phyloP scores from a whole-genome alignment of 2,888 invertebrate species.

The Elaeidobius kamerunicus region DNA sequence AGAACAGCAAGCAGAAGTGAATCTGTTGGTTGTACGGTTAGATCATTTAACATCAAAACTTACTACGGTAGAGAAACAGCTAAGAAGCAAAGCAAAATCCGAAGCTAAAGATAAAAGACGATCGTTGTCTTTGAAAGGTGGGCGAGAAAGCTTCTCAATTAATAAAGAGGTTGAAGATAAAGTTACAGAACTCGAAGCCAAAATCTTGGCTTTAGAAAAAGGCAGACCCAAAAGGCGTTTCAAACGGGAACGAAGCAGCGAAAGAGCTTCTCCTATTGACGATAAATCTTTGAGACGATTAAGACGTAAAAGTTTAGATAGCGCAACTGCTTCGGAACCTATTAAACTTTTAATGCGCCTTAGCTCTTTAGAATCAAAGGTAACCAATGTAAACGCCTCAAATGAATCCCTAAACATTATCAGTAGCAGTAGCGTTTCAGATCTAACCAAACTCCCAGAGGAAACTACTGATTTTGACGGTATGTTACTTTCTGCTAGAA shows the following conservation, averaged over 20 bases:
- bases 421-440: slow-evolving; percentile 49
- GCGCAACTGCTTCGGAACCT: slow-evolving; percentile 73
- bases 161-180: slow-evolving; percentile 85
- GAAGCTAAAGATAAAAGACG: slow-evolving; percentile 76
- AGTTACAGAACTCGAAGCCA: slow-evolving; percentile 74
- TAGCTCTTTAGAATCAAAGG: slow-evolving; percentile 74
- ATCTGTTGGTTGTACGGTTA: slow-evolving; percentile 78
- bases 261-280: slow-evolving; percentile 44
- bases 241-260: slow-evolving; percentile 53
- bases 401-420: slow-evolving; percentile 57
- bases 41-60: slow-evolving; percentile 81
- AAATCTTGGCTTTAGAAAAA: slow-evolving; percentile 66
- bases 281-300: slow-evolving; percentile 49
- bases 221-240: slow-evolving; percentile 49
- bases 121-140: slow-evolving; percentile 79
- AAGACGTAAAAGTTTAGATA: slow-evolving; percentile 74
- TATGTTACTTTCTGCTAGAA: slow-evolving; percentile 61
- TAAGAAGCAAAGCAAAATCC: slow-evolving; percentile 75
- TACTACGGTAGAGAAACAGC: slow-evolving; percentile 77
- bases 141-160: slow-evolving; percentile 74
- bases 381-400: slow-evolving; percentile 62
- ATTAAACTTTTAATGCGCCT: slow-evolving; percentile 76
- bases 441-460: slow-evolving; percentile 38
- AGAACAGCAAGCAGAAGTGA: slow-evolving; percentile 67
- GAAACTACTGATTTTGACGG: slow-evolving; percentile 56